These are phyloP conservation scores for Punctoribates punctum DNA, from an alignment of 2,888 invertebrate genomes.

Conservation along the genomic window DNA sequence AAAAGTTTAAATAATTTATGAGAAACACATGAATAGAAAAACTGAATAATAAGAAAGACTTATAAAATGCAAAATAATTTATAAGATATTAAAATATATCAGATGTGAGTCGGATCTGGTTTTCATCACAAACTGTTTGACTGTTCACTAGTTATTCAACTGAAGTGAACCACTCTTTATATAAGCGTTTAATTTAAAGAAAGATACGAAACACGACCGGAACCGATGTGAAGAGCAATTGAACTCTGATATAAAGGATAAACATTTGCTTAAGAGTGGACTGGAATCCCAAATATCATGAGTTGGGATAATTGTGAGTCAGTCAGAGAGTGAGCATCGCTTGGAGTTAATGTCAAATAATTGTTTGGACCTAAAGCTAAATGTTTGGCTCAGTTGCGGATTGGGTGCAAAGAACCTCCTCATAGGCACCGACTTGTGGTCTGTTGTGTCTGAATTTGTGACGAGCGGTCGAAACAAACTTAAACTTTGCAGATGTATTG, in stretches of 20 bases:
- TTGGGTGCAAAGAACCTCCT: not conserved
- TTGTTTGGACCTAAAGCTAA: conserved; percentile 4
- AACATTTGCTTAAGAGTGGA: conserved; percentile 13
- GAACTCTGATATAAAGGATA: not conserved
- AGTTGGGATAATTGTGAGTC: not conserved
- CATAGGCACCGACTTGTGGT: not conserved
- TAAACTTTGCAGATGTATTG: conserved; percentile 19
- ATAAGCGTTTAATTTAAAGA: not conserved
- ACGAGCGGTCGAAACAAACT: conserved; percentile 29
- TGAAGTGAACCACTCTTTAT: not conserved
- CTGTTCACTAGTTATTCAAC: not conserved
- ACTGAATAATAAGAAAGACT: not conserved
- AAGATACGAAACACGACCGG: not conserved
- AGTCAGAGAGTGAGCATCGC: not conserved
- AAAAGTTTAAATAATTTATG: not conserved
- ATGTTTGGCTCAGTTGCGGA: not conserved
- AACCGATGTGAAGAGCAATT: not conserved
- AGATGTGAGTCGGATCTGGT: not conserved
- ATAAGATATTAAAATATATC: not conserved
- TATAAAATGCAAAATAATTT: not conserved
- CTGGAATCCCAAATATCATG: not conserved
- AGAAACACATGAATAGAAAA: not conserved
- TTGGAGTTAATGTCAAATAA: conserved; percentile 12
- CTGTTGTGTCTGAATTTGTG: conserved; percentile 21
- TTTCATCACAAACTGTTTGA: not conserved